Conservation (phyloP, 2,797 vertebrate species). For the Paramormyrops hopkinsi region DNA sequence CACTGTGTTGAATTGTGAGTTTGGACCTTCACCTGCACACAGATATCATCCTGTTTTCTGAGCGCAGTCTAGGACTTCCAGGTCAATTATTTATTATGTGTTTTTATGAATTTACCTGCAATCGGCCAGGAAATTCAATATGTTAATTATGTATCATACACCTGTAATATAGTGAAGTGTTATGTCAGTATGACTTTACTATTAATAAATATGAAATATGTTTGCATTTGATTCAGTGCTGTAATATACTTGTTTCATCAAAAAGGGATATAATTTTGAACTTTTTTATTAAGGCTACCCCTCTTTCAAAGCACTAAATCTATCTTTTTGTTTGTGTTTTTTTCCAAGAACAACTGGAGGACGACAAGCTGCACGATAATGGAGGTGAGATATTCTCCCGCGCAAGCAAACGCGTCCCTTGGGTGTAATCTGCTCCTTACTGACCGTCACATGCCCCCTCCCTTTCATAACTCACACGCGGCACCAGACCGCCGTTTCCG, state of each 20-base stretch:
- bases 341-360: conserved; percentile 71
- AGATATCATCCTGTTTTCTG: neutral
- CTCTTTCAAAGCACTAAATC: conserved; percentile 51
- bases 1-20: neutral
- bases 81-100: neutral
- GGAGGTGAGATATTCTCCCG: conserved; percentile 62
- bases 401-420: neutral
- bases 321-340: conserved; percentile 34
- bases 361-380: conserved; percentile 69
- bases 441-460: neutral
- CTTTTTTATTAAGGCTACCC: neutral
- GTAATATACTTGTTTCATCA: neutral
- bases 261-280: neutral
- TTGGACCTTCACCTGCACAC: neutral
- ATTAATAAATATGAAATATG: neutral
- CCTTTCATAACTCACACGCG: neutral
- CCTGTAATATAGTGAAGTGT: neutral
- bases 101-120: neutral
- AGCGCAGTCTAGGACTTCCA: neutral
- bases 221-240: neutral
- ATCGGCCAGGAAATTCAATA: neutral
- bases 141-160: neutral
- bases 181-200: neutral
- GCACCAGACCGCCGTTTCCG: neutral
- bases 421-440: neutral